phyloP scores from a whole-genome alignment of 2,113 vertebrate species.

The Platycercus adscitus region DNA sequence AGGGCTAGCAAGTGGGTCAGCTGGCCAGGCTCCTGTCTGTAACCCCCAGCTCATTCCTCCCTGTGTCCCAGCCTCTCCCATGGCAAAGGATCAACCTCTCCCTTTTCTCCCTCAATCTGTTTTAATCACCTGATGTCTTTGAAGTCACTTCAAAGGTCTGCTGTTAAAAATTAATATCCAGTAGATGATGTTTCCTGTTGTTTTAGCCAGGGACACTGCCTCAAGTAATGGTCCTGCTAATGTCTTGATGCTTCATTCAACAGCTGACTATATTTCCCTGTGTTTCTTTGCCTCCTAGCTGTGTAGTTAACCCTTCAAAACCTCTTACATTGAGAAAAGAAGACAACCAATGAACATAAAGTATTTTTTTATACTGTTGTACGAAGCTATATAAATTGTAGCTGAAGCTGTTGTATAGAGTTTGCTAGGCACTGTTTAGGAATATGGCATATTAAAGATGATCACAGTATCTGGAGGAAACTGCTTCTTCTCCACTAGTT shows the following conservation, averaged over 20 bases:
- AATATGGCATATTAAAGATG: background rate
- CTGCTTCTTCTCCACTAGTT: background rate
- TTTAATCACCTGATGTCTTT: conserved; percentile 5
- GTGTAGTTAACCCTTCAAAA: background rate
- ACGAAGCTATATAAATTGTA: background rate
- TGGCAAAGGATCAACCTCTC: background rate
- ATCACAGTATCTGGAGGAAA: background rate
- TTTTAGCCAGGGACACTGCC: background rate
- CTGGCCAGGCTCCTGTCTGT: background rate
- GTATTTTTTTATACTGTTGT: background rate
- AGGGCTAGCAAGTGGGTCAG: fast-evolving
- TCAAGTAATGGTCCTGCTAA: background rate
- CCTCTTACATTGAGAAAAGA: background rate
- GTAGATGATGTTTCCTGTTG: background rate
- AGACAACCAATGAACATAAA: background rate
- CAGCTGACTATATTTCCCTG: background rate
- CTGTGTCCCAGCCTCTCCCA: background rate
- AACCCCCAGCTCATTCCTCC: background rate
- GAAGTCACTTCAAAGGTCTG: conserved; percentile 43
- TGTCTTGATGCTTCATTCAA: background rate
- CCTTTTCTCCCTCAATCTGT: background rate
- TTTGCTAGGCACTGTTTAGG: background rate
- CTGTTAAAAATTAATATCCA: conserved; percentile 9
- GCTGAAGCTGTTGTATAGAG: background rate
- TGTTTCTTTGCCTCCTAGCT: background rate